phyloP scores from a whole-genome alignment of 1,140 invertebrate species.

The Philotrypesis tridentata region DNA sequence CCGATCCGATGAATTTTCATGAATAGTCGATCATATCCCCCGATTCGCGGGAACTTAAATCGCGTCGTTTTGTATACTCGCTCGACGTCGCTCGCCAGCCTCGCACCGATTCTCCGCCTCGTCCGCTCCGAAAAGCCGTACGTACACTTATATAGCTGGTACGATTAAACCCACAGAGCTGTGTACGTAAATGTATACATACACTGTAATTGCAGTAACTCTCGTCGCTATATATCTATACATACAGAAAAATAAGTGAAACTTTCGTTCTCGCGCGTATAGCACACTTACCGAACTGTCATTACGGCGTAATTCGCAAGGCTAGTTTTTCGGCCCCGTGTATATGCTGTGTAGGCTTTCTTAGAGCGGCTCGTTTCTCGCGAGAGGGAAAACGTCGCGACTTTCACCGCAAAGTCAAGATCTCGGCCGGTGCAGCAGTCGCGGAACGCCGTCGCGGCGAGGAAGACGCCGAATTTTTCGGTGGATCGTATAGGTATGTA shows the following conservation, averaged over 20 bases:
- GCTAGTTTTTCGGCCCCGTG: neutral
- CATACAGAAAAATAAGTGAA: too few species aligned
- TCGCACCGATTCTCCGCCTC: neutral
- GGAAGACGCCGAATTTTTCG: neutral
- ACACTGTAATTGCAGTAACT: too few species aligned
- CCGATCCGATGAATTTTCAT: constrained; percentile 46
- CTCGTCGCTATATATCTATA: too few species aligned
- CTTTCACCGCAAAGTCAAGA: constrained; percentile 19
- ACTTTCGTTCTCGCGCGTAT: neutral
- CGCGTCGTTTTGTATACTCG: neutral
- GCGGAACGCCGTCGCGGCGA: too few species aligned
- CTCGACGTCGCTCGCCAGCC: neutral
- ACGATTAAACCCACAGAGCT: too few species aligned
- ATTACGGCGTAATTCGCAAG: neutral
- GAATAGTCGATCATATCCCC: constrained; percentile 9
- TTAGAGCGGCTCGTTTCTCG: too few species aligned
- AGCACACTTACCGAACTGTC: neutral
- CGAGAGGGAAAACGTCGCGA: neutral
- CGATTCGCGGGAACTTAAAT: neutral
- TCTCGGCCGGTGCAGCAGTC: neutral
- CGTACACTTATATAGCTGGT: too few species aligned
- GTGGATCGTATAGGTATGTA: too few species aligned
- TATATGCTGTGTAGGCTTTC: too few species aligned
- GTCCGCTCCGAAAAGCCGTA: too few species aligned
- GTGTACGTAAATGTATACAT: too few species aligned